Evolutionary conservation across 2,888 invertebrate genomes (phyloP).

Genomic region (Polydrusus tereticollis): DNA sequence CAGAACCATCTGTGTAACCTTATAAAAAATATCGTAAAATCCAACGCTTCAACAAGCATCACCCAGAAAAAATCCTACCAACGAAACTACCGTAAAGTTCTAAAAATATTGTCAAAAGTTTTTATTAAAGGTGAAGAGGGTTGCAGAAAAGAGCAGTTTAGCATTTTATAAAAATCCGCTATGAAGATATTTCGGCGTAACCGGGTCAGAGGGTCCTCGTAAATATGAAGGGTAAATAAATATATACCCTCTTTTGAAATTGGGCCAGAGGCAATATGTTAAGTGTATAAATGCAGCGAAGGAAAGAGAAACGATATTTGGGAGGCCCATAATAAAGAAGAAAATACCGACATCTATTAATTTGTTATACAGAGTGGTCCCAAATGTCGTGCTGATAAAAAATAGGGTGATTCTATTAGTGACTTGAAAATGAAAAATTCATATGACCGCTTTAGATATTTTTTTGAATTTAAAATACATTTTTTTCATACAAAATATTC

Average conservation of each 20-base stretch:
- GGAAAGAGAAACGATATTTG: too few species aligned
- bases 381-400: too few species aligned
- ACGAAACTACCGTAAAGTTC: neutral
- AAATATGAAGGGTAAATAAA: conserved; percentile 14
- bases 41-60: neutral
- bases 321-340: too few species aligned
- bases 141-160: neutral
- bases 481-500: too few species aligned
- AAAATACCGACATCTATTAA: too few species aligned
- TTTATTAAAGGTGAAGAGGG: conserved; percentile 5
- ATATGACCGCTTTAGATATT: too few species aligned
- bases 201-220: conserved; percentile 6
- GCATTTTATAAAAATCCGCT: conserved; percentile 10
- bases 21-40: neutral
- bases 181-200: conserved; percentile 6
- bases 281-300: neutral
- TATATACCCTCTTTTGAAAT: neutral
- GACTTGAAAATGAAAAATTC: too few species aligned
- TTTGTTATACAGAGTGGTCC: too few species aligned
- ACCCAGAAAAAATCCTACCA: neutral
- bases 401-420: too few species aligned
- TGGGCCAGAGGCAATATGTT: neutral
- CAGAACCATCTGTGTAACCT: neutral
- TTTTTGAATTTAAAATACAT: too few species aligned
- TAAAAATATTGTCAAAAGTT: conserved; percentile 3